Evolutionary conservation across 2,888 invertebrate species (phyloP).

Genomic region (Tetranychus piercei): DNA sequence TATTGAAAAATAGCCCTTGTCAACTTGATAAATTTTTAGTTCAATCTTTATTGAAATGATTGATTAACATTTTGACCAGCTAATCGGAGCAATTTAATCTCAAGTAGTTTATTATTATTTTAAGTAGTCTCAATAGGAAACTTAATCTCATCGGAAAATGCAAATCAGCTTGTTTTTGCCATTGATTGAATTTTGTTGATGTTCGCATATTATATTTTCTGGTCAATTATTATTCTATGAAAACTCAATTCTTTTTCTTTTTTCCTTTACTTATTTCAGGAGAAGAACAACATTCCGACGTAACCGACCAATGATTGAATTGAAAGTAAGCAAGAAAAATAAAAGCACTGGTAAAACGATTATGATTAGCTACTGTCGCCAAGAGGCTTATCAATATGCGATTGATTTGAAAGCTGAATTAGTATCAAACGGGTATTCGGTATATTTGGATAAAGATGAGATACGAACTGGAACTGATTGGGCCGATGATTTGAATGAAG

Average conservation of each 20-base stretch:
- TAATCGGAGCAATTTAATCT: too few relatives aligned
- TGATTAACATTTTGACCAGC: too few relatives aligned
- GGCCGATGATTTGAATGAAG: conserved; percentile 34
- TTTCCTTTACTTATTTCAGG: background rate
- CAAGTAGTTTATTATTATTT: too few relatives aligned
- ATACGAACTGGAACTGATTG: conserved; percentile 34
- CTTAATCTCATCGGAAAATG: too few relatives aligned
- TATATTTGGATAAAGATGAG: conserved; percentile 35
- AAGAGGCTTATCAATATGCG: conserved; percentile 33
- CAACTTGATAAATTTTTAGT: too few relatives aligned
- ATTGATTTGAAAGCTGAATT: conserved; percentile 31
- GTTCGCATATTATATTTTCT: too few relatives aligned
- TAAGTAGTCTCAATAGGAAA: too few relatives aligned
- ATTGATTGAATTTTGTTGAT: too few relatives aligned
- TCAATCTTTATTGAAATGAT: too few relatives aligned
- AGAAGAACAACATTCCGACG: background rate
- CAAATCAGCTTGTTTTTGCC: too few relatives aligned
- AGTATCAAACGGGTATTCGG: conserved; percentile 30
- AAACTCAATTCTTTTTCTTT: background rate
- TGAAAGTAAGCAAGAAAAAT: background rate
- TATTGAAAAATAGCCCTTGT: too few relatives aligned
- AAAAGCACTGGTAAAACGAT: conserved; percentile 23
- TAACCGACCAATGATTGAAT: background rate
- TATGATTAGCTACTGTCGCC: conserved; percentile 33
- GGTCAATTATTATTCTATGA: too few relatives aligned